phyloP scores from a whole-genome alignment of 2,113 vertebrate species.

The Silurus glanis region DNA sequence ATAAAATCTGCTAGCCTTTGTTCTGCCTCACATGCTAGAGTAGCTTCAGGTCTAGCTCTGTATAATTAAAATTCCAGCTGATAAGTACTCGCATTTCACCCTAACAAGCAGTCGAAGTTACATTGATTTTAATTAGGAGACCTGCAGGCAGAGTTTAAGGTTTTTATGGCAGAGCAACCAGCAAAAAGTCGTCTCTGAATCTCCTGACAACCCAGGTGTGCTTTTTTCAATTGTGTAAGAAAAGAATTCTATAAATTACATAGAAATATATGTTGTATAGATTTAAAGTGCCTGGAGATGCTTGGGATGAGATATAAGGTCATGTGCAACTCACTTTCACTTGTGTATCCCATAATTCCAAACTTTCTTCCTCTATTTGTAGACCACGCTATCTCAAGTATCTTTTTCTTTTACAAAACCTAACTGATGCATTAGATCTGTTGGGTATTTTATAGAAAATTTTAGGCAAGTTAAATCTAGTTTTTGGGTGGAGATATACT shows the following conservation, averaged over 20 bases:
- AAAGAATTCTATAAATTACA: neutral
- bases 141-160: conserved; percentile 47
- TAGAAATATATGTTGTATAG: neutral
- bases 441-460: neutral
- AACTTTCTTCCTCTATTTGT: neutral
- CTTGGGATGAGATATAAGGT: neutral
- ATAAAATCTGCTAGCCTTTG: neutral
- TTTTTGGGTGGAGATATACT: conserved; percentile 4
- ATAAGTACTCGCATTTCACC: conserved; percentile 46
- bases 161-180: conserved; percentile 9
- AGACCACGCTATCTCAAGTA: neutral
- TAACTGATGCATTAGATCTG: neutral
- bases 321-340: neutral
- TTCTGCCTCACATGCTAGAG: neutral
- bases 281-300: neutral
- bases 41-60: conserved; percentile 20
- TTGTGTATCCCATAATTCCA: neutral
- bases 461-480: neutral
- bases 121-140: conserved; percentile 59
- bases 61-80: conserved; percentile 53
- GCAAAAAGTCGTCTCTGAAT: conserved; percentile 7
- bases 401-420: neutral
- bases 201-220: neutral
- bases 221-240: neutral
- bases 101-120: conserved; percentile 53